Percentiles rank a stretch among this genome's conserved stretches.
Evolutionary conservation across 2,113 vertebrate genomes (phyloP).

Genomic region (Excalfactoria chinensis): DNA sequence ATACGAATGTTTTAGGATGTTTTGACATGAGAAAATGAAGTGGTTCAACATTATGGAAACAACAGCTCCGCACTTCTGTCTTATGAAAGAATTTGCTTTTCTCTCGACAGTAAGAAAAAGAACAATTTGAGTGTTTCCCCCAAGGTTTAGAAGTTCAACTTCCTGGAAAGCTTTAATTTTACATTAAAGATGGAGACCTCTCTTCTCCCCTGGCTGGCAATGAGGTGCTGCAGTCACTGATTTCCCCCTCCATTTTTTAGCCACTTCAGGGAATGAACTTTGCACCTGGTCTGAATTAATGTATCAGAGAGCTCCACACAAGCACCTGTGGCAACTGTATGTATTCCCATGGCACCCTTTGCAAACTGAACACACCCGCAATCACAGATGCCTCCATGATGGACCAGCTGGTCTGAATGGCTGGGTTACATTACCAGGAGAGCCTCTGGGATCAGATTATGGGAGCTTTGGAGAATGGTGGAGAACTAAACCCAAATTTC

Average conservation of each 20-base stretch:
- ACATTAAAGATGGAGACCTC: not conserved
- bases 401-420: rapidly evolving
- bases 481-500: not conserved
- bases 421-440: not conserved
- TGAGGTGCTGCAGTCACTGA: rapidly evolving
- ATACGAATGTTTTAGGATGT: not conserved
- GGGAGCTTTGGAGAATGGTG: rapidly evolving
- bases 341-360: rapidly evolving
- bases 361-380: not conserved
- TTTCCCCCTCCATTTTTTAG: not conserved
- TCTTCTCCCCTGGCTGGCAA: not conserved
- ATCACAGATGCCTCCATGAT: not conserved
- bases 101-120: not conserved
- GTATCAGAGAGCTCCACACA: not conserved
- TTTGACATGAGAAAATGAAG: constrained; percentile 12
- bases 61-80: not conserved
- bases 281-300: not conserved
- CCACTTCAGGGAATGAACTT: not conserved
- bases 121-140: not conserved
- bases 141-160: not conserved
- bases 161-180: not conserved
- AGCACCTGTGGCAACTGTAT: not conserved
- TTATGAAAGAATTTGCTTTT: not conserved
- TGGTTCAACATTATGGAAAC: not conserved
- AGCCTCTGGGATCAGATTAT: not conserved